Evolutionary conservation across 2,113 vertebrate genomes (phyloP), one percentile per base, ranked within the genome.

Genomic region (Microtus richardsoni): DNA sequence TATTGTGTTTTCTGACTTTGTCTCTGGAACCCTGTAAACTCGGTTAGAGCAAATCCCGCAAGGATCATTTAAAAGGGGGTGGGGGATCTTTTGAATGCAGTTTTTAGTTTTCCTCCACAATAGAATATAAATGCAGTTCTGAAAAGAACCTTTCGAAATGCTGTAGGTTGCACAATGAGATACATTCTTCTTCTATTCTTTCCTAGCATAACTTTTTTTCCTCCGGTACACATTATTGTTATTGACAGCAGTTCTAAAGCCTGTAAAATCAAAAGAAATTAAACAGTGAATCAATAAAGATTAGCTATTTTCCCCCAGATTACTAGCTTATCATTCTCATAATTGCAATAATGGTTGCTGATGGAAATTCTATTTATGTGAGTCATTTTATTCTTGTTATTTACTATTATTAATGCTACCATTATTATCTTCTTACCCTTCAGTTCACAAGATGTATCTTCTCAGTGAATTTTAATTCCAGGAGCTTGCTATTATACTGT

Each of bases 381-480:
- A 99, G 98, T 98, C 96, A 98, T 99, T 99, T 99, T 99, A 98
- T 98, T 98, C 98, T 98, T 99, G 98, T 99, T 99, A 99, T 99
- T 99, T 99, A 99, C 99, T 98, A 98, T 98, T 98, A 98, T 98
- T 98, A 98, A 98, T 98, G 98, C 98, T 98, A 98, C 98, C 98
- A 99, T 99, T 99, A 99, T 99, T 99, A 98, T 98, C 98, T 98
- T 98, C 98, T 98, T 98, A 99, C 98, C 98, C 98, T 98, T 99
- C 98, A 98, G 98, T 99, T 99, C 98, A 98, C 98, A 98, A 99
- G 98, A 99, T 98, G 98, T 99, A 99, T 99, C 98, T 98, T 98
- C 99, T 98, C 98, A 98, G 98, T 98, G 99, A 99, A 99, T 99
- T 99, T 99, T 99, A 99, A 99, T 99, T 99, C 99, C 97, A 98